A percentile compares a stretch with the other conserved stretches of the same genome.
Conservation (phyloP, 2,113 vertebrate genomes). For the Emydocephalus ijimae region DNA sequence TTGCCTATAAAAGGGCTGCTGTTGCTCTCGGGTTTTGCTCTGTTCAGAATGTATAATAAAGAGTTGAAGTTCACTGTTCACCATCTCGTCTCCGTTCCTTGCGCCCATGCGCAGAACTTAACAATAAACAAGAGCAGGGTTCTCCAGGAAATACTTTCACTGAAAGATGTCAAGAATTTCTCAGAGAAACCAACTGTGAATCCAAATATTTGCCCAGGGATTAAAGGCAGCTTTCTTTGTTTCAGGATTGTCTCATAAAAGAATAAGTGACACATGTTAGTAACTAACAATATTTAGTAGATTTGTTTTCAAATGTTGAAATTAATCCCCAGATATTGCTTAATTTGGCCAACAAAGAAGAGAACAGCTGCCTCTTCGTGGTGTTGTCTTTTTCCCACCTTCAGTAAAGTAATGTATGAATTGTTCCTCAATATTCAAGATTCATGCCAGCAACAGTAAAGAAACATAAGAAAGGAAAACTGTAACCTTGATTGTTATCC, state of each 20-base stretch:
- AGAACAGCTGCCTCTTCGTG: not conserved
- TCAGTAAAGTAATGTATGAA: not conserved
- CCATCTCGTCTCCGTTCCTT: too few relatives aligned
- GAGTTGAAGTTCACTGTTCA: too few relatives aligned
- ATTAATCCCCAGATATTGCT: not conserved
- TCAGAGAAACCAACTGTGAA: not conserved
- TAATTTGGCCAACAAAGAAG: not conserved
- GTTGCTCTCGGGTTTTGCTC: too few relatives aligned
- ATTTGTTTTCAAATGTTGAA: not conserved
- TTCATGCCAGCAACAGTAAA: not conserved
- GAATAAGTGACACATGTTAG: not conserved
- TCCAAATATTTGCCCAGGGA: not conserved
- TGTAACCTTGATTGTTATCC: not conserved
- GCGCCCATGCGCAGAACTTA: too few relatives aligned
- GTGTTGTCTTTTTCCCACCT: not conserved
- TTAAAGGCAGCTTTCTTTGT: conserved; percentile 1
- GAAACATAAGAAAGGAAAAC: not conserved
- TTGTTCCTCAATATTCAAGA: not conserved
- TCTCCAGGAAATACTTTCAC: not conserved
- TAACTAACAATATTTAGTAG: conserved; percentile 7
- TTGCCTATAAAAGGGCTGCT: too few relatives aligned
- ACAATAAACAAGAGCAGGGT: not conserved
- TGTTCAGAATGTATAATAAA: too few relatives aligned
- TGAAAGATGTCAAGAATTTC: conserved; percentile 6
- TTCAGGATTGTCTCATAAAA: not conserved